Evolutionary conservation across 1,140 invertebrate genomes (phyloP).

Genomic region (Periplaneta americana): DNA sequence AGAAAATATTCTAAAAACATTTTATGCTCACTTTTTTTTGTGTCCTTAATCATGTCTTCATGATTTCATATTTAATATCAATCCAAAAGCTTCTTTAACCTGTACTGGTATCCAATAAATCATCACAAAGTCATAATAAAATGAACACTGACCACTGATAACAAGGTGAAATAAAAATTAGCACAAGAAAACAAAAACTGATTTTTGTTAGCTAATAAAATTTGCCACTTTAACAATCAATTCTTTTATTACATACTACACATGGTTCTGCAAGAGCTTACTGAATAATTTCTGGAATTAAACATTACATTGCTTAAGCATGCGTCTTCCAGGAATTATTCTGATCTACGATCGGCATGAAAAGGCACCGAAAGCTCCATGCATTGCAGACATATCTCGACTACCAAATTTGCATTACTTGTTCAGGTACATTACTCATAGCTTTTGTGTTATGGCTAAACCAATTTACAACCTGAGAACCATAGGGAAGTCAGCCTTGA

Average conservation of each 20-base stretch:
- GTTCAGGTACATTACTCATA: constrained; percentile 8
- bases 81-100: constrained; percentile 9
- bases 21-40: constrained; percentile 16
- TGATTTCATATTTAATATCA: constrained; percentile 9
- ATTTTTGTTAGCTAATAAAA: background rate
- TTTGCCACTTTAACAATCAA: background rate
- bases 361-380: constrained; percentile 2
- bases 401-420: constrained; percentile 1
- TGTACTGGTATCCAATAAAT: constrained; percentile 7
- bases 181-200: background rate
- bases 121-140: constrained; percentile 3
- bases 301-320: background rate
- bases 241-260: constrained; percentile 2
- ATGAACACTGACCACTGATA: constrained; percentile 13
- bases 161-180: constrained; percentile 11
- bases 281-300: background rate
- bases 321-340: constrained; percentile 5
- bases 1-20: constrained; percentile 15
- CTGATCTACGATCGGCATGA: background rate
- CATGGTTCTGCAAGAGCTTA: constrained; percentile 8
- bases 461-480: background rate
- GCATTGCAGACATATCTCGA: constrained; percentile 5
- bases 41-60: background rate
- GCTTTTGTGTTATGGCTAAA: constrained; percentile 2
- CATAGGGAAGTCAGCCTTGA: background rate